phyloP scores from a whole-genome alignment of 2,113 vertebrate species.

The Pseudolaguvia tuberculata region DNA sequence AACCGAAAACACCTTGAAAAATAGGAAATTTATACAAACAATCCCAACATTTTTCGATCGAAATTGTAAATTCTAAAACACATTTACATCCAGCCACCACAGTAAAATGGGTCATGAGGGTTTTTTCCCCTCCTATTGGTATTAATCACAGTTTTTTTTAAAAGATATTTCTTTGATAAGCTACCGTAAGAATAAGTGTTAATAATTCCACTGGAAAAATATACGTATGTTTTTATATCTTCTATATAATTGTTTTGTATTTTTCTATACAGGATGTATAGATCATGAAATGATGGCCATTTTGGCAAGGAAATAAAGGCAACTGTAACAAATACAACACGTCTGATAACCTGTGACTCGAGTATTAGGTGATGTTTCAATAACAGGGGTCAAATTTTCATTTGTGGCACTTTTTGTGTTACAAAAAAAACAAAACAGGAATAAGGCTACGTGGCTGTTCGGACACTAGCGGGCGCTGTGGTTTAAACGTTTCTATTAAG shows the following conservation, averaged over 20 bases:
- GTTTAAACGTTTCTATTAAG: constrained; percentile 40
- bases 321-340: constrained; percentile 71
- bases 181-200: constrained; percentile 69
- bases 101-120: constrained; percentile 65
- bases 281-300: constrained; percentile 72
- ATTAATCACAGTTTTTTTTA: constrained; percentile 54
- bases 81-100: constrained; percentile 63
- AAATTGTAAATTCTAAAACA: constrained; percentile 51
- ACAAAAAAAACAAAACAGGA: constrained; percentile 70
- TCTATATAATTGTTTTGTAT: constrained; percentile 69
- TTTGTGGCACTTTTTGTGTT: constrained; percentile 77
- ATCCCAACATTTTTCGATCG: constrained; percentile 47
- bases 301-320: constrained; percentile 75
- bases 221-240: constrained; percentile 73
- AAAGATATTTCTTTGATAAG: constrained; percentile 60
- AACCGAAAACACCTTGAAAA: constrained; percentile 48
- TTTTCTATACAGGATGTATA: constrained; percentile 76
- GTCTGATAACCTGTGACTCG: constrained; percentile 56
- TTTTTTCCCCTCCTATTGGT: constrained; percentile 56
- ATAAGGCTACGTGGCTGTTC: constrained; percentile 78
- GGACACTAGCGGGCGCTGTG: constrained; percentile 57
- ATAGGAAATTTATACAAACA: constrained; percentile 53
- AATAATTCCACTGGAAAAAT: constrained; percentile 80
- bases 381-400: constrained; percentile 62
- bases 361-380: constrained; percentile 66